These are phyloP conservation scores for Erpetoichthys calabaricus DNA, from an alignment of 2,797 vertebrate species.

Conservation along the genomic window DNA sequence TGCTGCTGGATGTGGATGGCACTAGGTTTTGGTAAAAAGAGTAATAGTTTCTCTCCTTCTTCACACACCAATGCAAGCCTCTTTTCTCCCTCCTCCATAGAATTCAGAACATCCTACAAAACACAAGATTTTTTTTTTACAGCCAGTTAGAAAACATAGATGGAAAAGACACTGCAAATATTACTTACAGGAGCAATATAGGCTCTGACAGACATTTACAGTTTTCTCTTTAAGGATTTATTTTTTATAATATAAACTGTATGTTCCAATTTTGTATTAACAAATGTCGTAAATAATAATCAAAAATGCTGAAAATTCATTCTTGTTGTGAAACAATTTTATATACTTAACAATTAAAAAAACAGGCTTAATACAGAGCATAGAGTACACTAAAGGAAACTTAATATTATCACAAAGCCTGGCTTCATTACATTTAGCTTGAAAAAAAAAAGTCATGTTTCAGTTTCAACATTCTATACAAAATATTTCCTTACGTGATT, in stretches of 20 bases:
- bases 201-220: too few relatives aligned
- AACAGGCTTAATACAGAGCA: not conserved
- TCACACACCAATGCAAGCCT: conserved; percentile 71
- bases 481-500: too few relatives aligned
- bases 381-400: not conserved
- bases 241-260: too few relatives aligned
- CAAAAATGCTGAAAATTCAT: too few relatives aligned
- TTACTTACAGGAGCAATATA: too few relatives aligned
- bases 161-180: not conserved
- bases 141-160: not conserved
- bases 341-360: not conserved
- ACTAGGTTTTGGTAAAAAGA: conserved; percentile 69
- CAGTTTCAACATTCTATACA: too few relatives aligned
- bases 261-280: too few relatives aligned
- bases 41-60: conserved; percentile 74
- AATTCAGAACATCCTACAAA: conserved; percentile 63
- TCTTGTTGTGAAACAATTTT: conserved; percentile 7
- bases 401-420: too few relatives aligned
- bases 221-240: too few relatives aligned
- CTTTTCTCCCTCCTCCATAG: conserved; percentile 65
- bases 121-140: not conserved
- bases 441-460: too few relatives aligned
- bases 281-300: too few relatives aligned
- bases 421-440: too few relatives aligned
- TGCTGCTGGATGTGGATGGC: conserved; percentile 76